Base-by-base conservation (phyloP, 2,113 vertebrate genomes). In the Suricata suricatta region DNA sequence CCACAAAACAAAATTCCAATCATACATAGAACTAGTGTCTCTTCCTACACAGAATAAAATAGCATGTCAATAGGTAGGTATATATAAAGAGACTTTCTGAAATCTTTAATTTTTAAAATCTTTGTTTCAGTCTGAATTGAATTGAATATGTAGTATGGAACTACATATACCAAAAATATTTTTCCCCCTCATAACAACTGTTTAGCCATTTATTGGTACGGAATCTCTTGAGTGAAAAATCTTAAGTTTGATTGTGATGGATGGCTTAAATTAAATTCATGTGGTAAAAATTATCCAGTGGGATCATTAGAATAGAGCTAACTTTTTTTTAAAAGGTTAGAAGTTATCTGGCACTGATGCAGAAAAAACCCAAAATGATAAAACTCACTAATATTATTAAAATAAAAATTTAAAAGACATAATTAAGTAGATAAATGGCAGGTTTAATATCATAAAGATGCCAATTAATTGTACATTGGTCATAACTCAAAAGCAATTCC, bases 31-130 rank as follows among this genome's bases (percentile, higher is more conserved):
- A 77, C 60, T 27, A 89, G 57, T 84, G 5, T 68, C 44, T 41
- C 15, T 95, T 71, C 74, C 76, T 54, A 63, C 27, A 87, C 2
- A 85, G 41, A 63, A 76, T 74, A 93, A 96, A 96, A 79, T 25
- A 54, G 5, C 23, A 85, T 50, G 21, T 10, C 47, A 81, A 79
- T 80, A 85, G 14, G 35, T 66, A 92, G 80, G 29, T 33, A 88
- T 90, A 76, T 44, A 86, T 31, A 94, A 81, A 95, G 41, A 38
- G 7, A 33, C 2, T 15, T 90, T 71, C 77, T 47, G 35, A 81
- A 91, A 84, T 54, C 5, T 93, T 87, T 63, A 29, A 82, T 96
- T 90, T 85, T 85, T 66, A 68, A 96, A 69, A 66, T 80, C 11
- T 95, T 90, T 89, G 31, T 35, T 77, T 64, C 54, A 86, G 38